These are phyloP conservation scores for Polylopha cassiicola DNA, from an alignment of 2,888 invertebrate species.

Conservation along the genomic window DNA sequence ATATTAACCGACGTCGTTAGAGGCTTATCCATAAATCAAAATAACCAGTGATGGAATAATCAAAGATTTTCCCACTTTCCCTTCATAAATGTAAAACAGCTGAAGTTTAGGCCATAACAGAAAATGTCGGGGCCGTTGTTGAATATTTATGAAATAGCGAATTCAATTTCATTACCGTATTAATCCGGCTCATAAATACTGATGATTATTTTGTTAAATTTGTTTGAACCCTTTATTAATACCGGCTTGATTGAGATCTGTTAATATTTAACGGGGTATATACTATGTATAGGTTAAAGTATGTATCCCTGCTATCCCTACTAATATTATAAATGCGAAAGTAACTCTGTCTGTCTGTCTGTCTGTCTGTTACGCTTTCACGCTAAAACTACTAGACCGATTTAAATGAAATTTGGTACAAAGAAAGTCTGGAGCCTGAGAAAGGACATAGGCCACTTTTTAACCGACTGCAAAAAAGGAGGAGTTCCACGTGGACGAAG, in stretches of 20 bases:
- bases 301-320: no score
- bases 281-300: not conserved
- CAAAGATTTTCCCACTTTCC: slow-evolving; percentile 29
- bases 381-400: no score
- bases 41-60: slow-evolving; percentile 28
- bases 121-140: slow-evolving; percentile 45
- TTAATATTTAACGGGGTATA: slow-evolving; percentile 11
- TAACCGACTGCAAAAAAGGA: no score
- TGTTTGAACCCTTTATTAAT: slow-evolving; percentile 38
- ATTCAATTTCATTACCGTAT: slow-evolving; percentile 52
- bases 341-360: no score
- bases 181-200: slow-evolving; percentile 52
- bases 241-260: slow-evolving; percentile 17
- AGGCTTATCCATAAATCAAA: slow-evolving; percentile 41
- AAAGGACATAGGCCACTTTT: no score
- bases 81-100: slow-evolving; percentile 34
- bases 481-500: no score
- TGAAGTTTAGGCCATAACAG: slow-evolving; percentile 40
- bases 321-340: no score
- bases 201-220: slow-evolving; percentile 40
- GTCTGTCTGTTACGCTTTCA: no score
- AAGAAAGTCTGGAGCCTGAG: no score
- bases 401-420: no score
- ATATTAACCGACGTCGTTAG: slow-evolving; percentile 1
- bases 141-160: slow-evolving; percentile 62